A percentile compares a stretch with the other conserved stretches of the same genome.
phyloP scores from a whole-genome alignment of 2,888 invertebrate species.

The Tenthredo amoena region DNA sequence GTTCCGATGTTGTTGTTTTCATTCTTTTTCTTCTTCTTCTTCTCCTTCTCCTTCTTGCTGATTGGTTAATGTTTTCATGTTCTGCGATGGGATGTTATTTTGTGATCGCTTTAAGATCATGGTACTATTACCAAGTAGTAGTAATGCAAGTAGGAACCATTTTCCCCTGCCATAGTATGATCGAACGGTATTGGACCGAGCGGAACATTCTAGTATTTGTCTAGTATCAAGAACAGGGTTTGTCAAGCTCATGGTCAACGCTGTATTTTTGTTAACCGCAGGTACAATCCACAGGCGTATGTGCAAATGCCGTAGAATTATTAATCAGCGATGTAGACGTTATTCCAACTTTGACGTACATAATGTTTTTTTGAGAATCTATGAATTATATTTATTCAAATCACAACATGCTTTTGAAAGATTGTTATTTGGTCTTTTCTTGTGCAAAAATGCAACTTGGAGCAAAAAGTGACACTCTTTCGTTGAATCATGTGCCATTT shows the following conservation, averaged over 20 bases:
- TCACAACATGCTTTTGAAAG: not conserved
- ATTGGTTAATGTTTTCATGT: not conserved
- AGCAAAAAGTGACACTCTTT: not conserved
- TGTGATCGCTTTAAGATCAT: not conserved
- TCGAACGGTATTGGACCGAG: not conserved
- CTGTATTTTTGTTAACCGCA: constrained; percentile 29
- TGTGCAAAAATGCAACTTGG: not conserved
- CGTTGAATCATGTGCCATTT: not conserved
- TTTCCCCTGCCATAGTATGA: not conserved
- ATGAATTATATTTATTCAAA: not conserved
- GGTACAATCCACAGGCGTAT: not conserved
- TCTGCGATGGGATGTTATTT: not conserved
- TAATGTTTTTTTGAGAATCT: not conserved
- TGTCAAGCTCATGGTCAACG: constrained; percentile 40
- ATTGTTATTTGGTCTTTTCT: not conserved
- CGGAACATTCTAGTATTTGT: constrained; percentile 23
- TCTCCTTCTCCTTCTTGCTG: not conserved
- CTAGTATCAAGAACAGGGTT: not conserved
- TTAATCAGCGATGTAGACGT: not conserved
- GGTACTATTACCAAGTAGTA: not conserved
- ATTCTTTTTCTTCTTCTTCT: not conserved
- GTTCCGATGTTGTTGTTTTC: not conserved
- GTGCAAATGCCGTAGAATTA: not conserved
- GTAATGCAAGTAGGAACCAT: not conserved
- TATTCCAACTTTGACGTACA: constrained; percentile 27